Percentiles rank a stretch among this genome's conserved stretches.
Conservation (phyloP, 1,140 invertebrate genomes). For the Halictus rubicundus region DNA sequence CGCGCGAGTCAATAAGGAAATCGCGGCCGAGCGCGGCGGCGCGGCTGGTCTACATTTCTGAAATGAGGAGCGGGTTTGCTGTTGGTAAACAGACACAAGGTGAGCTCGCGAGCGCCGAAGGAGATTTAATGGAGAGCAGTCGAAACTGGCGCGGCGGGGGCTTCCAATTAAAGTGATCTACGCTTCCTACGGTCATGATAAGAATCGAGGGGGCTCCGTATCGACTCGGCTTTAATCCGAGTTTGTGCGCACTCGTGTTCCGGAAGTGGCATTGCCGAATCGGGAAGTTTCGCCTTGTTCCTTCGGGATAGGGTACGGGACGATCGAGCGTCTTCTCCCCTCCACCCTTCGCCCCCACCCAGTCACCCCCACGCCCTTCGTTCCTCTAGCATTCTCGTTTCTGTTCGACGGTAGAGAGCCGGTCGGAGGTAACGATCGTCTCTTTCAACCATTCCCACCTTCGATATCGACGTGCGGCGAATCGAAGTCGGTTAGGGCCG, state of each 20-base stretch:
- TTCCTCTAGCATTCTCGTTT: too few relatives aligned
- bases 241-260: constrained; percentile 37
- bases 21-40: background rate
- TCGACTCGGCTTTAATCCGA: constrained; percentile 28
- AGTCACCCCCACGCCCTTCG: too few relatives aligned
- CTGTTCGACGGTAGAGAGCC: too few relatives aligned
- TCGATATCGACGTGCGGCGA: constrained; percentile 23
- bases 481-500: background rate
- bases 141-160: constrained; percentile 2
- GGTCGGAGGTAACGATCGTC: constrained; percentile 14
- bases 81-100: background rate
- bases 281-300: constrained; percentile 55
- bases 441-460: constrained; percentile 4
- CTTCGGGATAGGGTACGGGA: constrained; percentile 4
- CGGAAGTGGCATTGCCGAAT: constrained; percentile 45
- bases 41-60: background rate
- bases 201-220: constrained; percentile 31
- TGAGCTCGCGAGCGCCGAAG: constrained; percentile 21
- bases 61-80: constrained; percentile 28
- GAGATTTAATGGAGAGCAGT: constrained; percentile 40
- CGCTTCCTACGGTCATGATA: constrained; percentile 46
- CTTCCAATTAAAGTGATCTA: constrained; percentile 52
- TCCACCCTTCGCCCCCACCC: too few relatives aligned
- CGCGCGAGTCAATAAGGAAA: constrained; percentile 11
- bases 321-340: background rate